phyloP scores from a whole-genome alignment of 2,797 vertebrate genomes.

The Sebastes trivittatus region DNA sequence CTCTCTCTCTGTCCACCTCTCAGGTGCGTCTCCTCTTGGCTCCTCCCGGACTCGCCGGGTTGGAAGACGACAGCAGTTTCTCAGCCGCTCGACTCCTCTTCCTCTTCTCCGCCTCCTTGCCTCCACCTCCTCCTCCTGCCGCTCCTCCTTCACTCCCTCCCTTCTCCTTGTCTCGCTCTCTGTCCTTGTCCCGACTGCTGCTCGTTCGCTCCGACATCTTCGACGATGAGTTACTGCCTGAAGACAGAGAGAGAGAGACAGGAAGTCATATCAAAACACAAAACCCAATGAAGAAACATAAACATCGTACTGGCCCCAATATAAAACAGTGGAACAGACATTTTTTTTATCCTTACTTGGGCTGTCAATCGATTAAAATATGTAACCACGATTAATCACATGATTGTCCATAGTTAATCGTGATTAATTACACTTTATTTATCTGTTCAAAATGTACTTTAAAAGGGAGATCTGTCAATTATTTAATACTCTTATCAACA shows the following conservation, averaged over 20 bases:
- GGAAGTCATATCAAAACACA: neutral
- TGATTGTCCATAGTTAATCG: too few relatives aligned
- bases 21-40: conserved; percentile 76
- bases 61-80: conserved; percentile 72
- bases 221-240: conserved; percentile 79
- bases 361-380: too few relatives aligned
- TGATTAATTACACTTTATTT: too few relatives aligned
- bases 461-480: too few relatives aligned
- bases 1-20: neutral
- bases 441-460: too few relatives aligned
- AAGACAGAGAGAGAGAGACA: conserved; percentile 3
- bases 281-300: too few relatives aligned
- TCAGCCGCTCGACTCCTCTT: conserved; percentile 67
- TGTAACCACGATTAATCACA: too few relatives aligned
- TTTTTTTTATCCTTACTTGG: too few relatives aligned
- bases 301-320: neutral
- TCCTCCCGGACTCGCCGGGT: conserved; percentile 72
- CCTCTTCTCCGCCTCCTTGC: conserved; percentile 69
- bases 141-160: conserved; percentile 32
- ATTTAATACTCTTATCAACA: too few relatives aligned
- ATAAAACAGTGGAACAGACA: neutral
- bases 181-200: conserved; percentile 66
- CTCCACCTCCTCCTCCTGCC: conserved; percentile 32
- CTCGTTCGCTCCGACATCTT: conserved; percentile 67
- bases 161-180: conserved; percentile 65